Evolutionary conservation across 2,888 invertebrate genomes (phyloP), one percentile per base, ranked within the genome.

Genomic region (Habroteleia sp.): DNA sequence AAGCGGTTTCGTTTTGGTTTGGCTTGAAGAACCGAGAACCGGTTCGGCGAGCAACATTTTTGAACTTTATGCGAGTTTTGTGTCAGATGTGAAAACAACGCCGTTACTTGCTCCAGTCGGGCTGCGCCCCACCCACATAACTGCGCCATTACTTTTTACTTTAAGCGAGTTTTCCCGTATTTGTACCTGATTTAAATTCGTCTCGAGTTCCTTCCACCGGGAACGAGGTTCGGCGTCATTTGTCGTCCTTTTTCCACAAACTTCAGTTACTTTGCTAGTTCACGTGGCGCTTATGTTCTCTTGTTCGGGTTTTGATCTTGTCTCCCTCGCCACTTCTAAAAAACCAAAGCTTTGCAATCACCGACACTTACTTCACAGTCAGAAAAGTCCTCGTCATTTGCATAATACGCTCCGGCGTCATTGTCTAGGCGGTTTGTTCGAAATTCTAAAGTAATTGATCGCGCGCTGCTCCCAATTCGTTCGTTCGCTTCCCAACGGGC

Each of bases 121-220:
- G 20, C 20, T 20, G 20, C 20, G n/a, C n/a, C n/a, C n/a, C n/a
- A n/a, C 20, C 20, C 20, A 20, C 4, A 2, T 20, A 20, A 20
- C 20, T 3, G 4, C 20, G 2, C 20, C 20, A 20, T 20, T 20
- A 20, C 2, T 2, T 20, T 20, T 20, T 3, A 4, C 20, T 20
- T 20, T 20, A 20, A 20, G 4, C 2, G 4, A 20, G 20, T 79
- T 77, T 69, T 72, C 78, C 77, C 75, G 80, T 83, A 83, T 85
- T 85, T 84, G 81, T 79, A 76, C 79, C 81, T 82, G 82, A 83
- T 85, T 85, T 82, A 81, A 83, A 83, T 82, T 84, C 78, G 77
- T 60, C 77, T 76, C 79, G 78, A 78, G 81, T 68, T 77, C 72
- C n/a, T 10, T 8, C 6, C 80, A 78, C 79, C 79, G 79, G 74